Percentiles rank a stretch among this genome's conserved stretches.
Evolutionary conservation across 2,888 invertebrate species (phyloP).

Genomic region (Apotomis betuletana): DNA sequence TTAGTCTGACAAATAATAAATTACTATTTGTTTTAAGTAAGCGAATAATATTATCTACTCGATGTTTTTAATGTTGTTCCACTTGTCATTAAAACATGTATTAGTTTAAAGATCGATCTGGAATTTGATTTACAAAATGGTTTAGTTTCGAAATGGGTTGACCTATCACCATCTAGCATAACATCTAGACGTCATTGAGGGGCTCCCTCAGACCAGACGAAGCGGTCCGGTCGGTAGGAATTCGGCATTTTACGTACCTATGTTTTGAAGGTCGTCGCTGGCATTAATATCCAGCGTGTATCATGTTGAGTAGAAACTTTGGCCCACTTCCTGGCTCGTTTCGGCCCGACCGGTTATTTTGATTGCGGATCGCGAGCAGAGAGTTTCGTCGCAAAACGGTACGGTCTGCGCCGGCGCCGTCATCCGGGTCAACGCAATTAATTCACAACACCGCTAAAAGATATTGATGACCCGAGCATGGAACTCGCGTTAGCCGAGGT

Average conservation of each 20-base stretch:
- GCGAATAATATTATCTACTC: background rate
- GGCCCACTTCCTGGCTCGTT: slow-evolving; percentile 68
- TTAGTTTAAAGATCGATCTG: slow-evolving; percentile 4
- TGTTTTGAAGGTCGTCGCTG: slow-evolving; percentile 66
- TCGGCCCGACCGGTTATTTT: slow-evolving; percentile 68
- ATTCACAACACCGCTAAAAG: slow-evolving; percentile 48
- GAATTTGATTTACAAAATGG: slow-evolving; percentile 14
- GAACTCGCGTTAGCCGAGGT: slow-evolving; percentile 33
- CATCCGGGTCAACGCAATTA: slow-evolving; percentile 71
- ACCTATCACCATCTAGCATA: slow-evolving; percentile 26
- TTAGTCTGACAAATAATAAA: slow-evolving; percentile 15
- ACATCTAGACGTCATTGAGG: slow-evolving; percentile 29
- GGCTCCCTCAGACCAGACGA: slow-evolving; percentile 10
- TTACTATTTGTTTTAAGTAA: background rate
- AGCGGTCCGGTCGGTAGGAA: slow-evolving; percentile 27
- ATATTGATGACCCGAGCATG: slow-evolving; percentile 31
- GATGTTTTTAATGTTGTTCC: slow-evolving; percentile 10
- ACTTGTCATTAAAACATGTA: background rate
- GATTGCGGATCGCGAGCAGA: slow-evolving; percentile 62
- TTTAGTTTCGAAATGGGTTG: slow-evolving; percentile 27
- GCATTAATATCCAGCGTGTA: slow-evolving; percentile 50
- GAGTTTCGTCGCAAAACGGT: slow-evolving; percentile 62
- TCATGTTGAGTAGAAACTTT: slow-evolving; percentile 69
- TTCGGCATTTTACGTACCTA: slow-evolving; percentile 31
- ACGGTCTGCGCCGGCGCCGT: slow-evolving; percentile 48